Conservation (phyloP, 2,888 invertebrate genomes). For the Helicoverpa assulta region DNA sequence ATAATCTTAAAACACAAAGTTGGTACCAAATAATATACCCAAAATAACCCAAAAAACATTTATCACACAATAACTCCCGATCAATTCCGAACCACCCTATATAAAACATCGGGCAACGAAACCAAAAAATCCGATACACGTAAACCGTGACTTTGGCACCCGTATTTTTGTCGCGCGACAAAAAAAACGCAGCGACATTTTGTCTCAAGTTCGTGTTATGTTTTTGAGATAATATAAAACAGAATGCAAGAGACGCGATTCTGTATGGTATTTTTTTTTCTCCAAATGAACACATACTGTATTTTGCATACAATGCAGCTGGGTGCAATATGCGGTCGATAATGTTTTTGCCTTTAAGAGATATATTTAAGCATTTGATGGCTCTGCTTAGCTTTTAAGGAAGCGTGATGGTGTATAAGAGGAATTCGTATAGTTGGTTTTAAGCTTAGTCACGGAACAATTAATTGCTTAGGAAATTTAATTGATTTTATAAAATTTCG, state of each 20-base stretch:
- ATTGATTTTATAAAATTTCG: too few relatives aligned
- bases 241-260: conserved; percentile 74
- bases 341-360: conserved; percentile 70
- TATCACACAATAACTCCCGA: conserved; percentile 22
- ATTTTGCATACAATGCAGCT: conserved; percentile 87
- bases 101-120: conserved; percentile 52
- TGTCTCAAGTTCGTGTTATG: conserved; percentile 71
- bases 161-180: conserved; percentile 66
- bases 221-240: conserved; percentile 82
- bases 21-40: too few relatives aligned
- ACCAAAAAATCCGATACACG: conserved; percentile 52
- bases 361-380: conserved; percentile 62
- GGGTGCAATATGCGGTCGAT: conserved; percentile 86
- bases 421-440: background rate
- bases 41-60: background rate
- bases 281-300: conserved; percentile 84
- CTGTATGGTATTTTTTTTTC: conserved; percentile 68
- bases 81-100: conserved; percentile 30
- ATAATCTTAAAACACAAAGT: too few relatives aligned
- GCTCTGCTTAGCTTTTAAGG: conserved; percentile 40
- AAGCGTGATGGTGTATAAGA: conserved; percentile 21
- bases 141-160: conserved; percentile 70
- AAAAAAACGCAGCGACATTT: conserved; percentile 70
- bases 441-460: background rate
- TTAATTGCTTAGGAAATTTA: too few relatives aligned